Evolutionary conservation across 2,113 vertebrate species (phyloP).

Genomic region (Progne subis): DNA sequence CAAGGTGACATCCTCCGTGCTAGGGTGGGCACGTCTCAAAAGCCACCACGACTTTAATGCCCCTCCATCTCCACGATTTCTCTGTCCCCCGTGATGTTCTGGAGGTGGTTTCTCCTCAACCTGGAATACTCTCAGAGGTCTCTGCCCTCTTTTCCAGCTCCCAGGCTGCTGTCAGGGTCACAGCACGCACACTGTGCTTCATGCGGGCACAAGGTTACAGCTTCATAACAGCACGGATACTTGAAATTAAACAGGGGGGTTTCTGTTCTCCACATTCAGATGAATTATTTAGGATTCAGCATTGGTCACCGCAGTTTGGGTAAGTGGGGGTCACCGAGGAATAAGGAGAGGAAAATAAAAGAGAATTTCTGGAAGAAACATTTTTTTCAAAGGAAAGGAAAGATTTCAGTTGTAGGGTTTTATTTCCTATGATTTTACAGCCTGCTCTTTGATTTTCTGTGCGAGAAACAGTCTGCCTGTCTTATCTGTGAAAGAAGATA

Average conservation of each 20-base stretch:
- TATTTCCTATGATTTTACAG: conserved; percentile 53
- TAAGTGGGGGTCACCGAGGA: background rate
- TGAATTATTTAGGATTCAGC: background rate
- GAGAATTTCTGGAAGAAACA: background rate
- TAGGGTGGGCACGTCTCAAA: background rate
- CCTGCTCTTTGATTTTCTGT: conserved; percentile 50
- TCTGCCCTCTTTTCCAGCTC: background rate
- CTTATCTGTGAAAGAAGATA: conserved; percentile 65
- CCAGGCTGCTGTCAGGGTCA: background rate
- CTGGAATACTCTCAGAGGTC: background rate
- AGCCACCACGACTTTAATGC: background rate
- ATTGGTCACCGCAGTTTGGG: background rate
- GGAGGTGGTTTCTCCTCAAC: background rate
- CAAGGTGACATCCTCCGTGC: background rate
- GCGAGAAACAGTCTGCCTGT: conserved; percentile 34
- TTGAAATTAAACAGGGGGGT: background rate
- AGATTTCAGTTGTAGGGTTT: background rate
- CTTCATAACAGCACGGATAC: background rate
- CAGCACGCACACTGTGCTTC: rapidly evolving
- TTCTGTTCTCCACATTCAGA: background rate
- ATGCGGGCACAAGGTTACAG: background rate
- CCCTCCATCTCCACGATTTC: background rate
- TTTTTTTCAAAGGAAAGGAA: conserved; percentile 7
- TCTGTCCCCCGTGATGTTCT: background rate
- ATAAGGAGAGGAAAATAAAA: background rate